Conservation (phyloP, 2,888 invertebrate species). For the Mesochorus sp. region DNA sequence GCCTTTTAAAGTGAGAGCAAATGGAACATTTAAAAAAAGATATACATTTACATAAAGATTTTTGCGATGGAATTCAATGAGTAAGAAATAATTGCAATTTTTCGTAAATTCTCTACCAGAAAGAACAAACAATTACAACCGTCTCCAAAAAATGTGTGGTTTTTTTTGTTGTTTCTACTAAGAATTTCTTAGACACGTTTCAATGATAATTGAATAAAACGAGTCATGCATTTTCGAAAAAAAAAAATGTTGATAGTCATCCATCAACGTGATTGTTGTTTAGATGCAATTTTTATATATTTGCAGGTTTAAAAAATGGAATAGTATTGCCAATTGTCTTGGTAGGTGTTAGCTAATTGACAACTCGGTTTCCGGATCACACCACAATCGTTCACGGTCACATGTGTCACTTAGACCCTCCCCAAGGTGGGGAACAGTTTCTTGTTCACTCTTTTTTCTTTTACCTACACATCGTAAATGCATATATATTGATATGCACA, state of each 20-base stretch:
- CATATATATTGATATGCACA: too few relatives aligned
- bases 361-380: slow-evolving; percentile 12
- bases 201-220: neutral
- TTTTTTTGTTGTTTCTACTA: too few relatives aligned
- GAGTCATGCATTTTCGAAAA: neutral
- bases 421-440: neutral
- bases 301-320: neutral
- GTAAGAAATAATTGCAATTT: too few relatives aligned
- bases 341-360: slow-evolving; percentile 8
- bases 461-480: neutral
- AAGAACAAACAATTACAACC: too few relatives aligned
- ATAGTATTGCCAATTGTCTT: slow-evolving; percentile 9
- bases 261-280: neutral
- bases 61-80: too few relatives aligned
- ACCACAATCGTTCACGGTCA: slow-evolving; percentile 15
- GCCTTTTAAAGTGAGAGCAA: neutral
- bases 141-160: too few relatives aligned
- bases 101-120: too few relatives aligned
- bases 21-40: too few relatives aligned
- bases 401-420: neutral
- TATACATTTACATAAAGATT: too few relatives aligned
- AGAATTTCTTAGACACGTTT: neutral
- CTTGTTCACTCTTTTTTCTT: too few relatives aligned
- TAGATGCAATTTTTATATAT: neutral
- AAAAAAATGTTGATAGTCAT: neutral